A percentile compares a stretch with the other conserved stretches of the same genome.
These are phyloP conservation scores for Trachelus tabidus DNA, from an alignment of 2,888 invertebrate species.

Conservation along the genomic window DNA sequence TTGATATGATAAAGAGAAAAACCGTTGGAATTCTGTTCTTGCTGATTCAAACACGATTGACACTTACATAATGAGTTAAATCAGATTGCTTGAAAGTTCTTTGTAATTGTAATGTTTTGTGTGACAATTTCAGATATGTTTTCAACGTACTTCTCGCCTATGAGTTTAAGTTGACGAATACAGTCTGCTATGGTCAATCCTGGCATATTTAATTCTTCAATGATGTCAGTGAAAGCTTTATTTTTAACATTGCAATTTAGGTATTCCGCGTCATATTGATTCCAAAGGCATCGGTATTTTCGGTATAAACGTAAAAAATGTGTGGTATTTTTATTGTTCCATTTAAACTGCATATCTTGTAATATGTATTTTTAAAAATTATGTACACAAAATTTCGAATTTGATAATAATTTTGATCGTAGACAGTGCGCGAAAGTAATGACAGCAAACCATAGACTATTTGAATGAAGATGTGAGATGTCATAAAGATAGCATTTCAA, in stretches of 20 bases:
- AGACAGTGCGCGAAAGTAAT: not conserved
- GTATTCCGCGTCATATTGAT: conserved; percentile 40
- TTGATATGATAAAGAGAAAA: not conserved
- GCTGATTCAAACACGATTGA: not conserved
- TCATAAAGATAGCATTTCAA: not conserved
- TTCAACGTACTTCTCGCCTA: conserved; percentile 41
- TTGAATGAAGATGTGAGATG: not conserved
- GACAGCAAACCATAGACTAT: not conserved
- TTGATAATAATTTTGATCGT: not conserved
- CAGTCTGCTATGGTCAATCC: conserved; percentile 39
- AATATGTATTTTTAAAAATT: not conserved
- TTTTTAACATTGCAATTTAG: conserved; percentile 38
- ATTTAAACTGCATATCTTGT: conserved; percentile 37
- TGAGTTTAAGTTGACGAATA: conserved; percentile 40
- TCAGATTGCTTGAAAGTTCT: not conserved
- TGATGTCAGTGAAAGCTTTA: conserved; percentile 37
- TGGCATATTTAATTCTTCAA: conserved; percentile 33
- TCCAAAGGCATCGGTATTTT: conserved; percentile 51
- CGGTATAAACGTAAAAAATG: conserved; percentile 42
- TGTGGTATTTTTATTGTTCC: conserved; percentile 41
- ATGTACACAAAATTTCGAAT: not conserved
- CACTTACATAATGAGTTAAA: not conserved
- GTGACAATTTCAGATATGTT: not conserved
- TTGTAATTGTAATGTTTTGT: not conserved
- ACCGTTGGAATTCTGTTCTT: not conserved